These are phyloP conservation scores for Electrophaes corylata DNA, from an alignment of 2,888 invertebrate genomes.

Conservation along the genomic window DNA sequence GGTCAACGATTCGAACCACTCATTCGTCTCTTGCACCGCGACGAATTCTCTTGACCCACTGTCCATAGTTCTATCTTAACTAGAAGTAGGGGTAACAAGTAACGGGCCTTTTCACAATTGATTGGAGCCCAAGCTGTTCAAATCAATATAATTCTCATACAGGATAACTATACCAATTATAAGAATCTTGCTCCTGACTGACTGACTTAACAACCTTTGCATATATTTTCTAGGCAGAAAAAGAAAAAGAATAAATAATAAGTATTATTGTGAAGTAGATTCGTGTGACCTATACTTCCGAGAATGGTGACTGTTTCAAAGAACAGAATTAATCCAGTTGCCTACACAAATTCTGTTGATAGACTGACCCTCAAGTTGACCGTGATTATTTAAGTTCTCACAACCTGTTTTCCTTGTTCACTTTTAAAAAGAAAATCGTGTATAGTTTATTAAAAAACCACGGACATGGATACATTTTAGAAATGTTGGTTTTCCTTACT, in stretches of 20 bases:
- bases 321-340: background rate
- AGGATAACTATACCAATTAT: too few relatives aligned
- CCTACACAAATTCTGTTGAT: background rate
- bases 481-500: background rate
- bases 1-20: conserved; percentile 30
- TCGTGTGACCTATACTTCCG: background rate
- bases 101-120: background rate
- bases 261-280: background rate
- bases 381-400: conserved; percentile 2
- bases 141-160: too few relatives aligned
- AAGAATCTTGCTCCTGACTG: too few relatives aligned
- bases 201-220: too few relatives aligned
- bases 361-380: conserved; percentile 2
- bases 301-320: background rate
- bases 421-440: background rate
- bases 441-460: background rate
- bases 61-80: background rate
- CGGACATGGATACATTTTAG: background rate
- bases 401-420: conserved; percentile 14
- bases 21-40: conserved; percentile 13
- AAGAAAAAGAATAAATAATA: too few relatives aligned
- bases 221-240: too few relatives aligned
- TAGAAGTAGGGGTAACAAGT: background rate
- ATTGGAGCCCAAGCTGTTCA: too few relatives aligned
- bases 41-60: conserved; percentile 6